Base-by-base conservation (phyloP, 2,113 vertebrate species). In the Monarcha castaneiventris region DNA sequence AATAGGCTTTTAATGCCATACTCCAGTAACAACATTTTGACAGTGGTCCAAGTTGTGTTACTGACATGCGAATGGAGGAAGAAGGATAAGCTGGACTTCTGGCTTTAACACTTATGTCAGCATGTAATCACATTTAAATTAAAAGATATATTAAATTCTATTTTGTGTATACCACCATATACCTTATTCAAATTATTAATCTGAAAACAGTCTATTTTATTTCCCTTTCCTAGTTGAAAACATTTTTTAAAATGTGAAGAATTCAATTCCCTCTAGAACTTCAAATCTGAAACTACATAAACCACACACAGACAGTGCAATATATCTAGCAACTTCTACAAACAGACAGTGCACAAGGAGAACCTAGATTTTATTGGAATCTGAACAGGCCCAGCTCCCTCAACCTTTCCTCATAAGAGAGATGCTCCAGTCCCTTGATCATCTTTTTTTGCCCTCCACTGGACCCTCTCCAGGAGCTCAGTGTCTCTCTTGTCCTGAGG, bases 391-490 rank as follows among this genome's bases (percentile, higher is more conserved):
- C 18, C 43, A 56, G 41, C 16, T 49, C 41, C 22, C 26, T 77
- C 32, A 37, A 35, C 32, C 18, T 77, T 29, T 84, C 35, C 32
- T 37, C 5, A 6, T 21, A 20, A 48, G n/a, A 59, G 12, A 30
- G 13, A 10, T 62, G 32, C 2, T 71, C 15, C 72, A 27, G 8
- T 20, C 12, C 30, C 26, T 33, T 55, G 11, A 43, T 4, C 9
- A 69, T 23, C 5, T 20, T 55, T 18, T 18, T 5, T 26, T 32
- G 11, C 8, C 17, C 9, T 17, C 4, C 19, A 6, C 21, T 35
- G 30, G 25, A 44, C 23, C 39, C 2, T 1, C 1, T 49, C 26
- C 3, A 76, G 21, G 0, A 4, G 26, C 5, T 10, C 21, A 6
- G 2, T 8, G 14, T 62, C 30, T 22, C 9, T 49, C 21, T 22